Percentiles rank a stretch among this genome's conserved stretches.
Conservation (phyloP, 2,113 vertebrate species). For the Manacus vitellinus region DNA sequence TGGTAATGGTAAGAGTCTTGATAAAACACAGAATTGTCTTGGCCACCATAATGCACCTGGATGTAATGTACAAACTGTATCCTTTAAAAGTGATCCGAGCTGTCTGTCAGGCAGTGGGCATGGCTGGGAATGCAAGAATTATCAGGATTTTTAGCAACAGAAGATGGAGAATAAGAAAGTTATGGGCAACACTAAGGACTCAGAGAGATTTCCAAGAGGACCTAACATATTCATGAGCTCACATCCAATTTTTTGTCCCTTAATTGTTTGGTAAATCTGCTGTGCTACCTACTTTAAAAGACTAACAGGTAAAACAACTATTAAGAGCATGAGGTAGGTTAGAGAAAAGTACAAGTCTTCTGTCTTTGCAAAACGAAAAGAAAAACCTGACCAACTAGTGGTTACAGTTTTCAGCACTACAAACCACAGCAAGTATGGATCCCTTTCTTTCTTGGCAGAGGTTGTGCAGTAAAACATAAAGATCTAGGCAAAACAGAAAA, state of each 20-base stretch:
- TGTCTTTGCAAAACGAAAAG: neutral
- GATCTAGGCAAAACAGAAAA: conserved; percentile 19
- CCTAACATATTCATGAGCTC: neutral
- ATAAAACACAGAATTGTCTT: neutral
- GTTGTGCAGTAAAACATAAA: conserved; percentile 20
- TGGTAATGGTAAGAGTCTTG: neutral
- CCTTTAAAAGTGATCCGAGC: neutral
- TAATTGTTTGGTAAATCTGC: neutral
- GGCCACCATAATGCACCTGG: neutral
- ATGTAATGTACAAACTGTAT: neutral
- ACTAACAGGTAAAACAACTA: neutral
- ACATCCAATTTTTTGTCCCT: neutral
- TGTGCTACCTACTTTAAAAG: neutral
- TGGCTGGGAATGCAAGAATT: neutral
- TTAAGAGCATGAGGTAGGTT: neutral
- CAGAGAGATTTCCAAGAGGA: neutral
- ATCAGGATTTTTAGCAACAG: neutral
- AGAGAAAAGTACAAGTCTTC: neutral
- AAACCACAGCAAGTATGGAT: neutral
- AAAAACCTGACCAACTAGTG: neutral
- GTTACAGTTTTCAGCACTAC: conserved; percentile 44
- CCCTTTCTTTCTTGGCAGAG: conserved; percentile 1
- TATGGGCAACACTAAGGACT: neutral
- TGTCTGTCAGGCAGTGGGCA: neutral
- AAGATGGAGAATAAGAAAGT: neutral